Conservation (phyloP, 2,113 vertebrate species). For the Lampris incognitus region DNA sequence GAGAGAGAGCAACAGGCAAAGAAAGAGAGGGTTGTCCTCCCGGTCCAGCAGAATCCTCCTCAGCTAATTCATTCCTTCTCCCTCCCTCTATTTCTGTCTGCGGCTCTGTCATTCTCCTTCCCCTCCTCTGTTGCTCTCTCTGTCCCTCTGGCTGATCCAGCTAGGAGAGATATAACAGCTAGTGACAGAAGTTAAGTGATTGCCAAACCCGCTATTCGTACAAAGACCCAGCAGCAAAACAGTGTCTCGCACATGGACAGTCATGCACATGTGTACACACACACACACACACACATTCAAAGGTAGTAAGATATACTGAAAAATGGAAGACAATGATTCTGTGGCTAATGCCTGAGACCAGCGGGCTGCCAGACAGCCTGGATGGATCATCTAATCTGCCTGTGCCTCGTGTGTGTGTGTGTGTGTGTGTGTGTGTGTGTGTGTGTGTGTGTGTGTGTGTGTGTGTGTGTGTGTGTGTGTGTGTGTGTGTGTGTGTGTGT, state of each 20-base stretch:
- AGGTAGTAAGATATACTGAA: too few relatives aligned
- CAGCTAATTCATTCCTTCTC: constrained; percentile 19
- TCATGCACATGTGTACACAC: constrained; percentile 27
- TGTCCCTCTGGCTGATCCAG: constrained; percentile 48
- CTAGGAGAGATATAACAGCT: constrained; percentile 66
- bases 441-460: not conserved
- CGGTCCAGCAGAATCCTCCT: constrained; percentile 2
- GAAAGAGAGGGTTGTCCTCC: not conserved
- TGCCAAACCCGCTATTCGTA: constrained; percentile 61
- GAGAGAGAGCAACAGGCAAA: not conserved
- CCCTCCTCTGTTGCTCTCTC: constrained; percentile 29
- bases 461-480: constrained; percentile 6
- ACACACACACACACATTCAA: not conserved
- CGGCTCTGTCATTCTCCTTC: constrained; percentile 33
- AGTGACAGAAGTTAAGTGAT: constrained; percentile 81
- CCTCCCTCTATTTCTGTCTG: constrained; percentile 35
- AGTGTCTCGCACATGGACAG: constrained; percentile 52
- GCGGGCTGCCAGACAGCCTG: not conserved
- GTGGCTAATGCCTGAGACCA: not conserved
- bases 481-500: not conserved
- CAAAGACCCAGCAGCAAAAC: constrained; percentile 70
- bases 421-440: not conserved
- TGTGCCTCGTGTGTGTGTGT: not conserved
- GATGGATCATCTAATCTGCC: not conserved
- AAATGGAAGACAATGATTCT: too few relatives aligned